Conservation (phyloP, 2,797 vertebrate species). For the Ispidina lecontei region DNA sequence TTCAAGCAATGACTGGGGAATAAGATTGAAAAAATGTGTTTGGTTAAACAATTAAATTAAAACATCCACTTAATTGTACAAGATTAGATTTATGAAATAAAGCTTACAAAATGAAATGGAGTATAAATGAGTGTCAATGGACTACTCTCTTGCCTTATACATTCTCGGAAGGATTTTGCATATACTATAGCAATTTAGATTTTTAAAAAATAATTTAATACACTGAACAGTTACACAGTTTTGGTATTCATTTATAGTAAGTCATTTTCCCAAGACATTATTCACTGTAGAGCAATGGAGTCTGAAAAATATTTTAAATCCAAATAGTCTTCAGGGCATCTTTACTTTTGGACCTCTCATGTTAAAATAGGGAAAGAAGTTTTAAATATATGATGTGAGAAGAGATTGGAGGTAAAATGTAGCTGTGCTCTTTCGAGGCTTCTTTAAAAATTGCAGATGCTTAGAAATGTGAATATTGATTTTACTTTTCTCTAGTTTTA, state of each 20-base stretch:
- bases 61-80: neutral
- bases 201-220: neutral
- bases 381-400: neutral
- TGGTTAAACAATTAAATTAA: slow-evolving; percentile 1
- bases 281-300: neutral
- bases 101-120: neutral
- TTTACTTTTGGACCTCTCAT: neutral
- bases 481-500: neutral
- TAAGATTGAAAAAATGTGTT: neutral
- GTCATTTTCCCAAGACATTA: neutral
- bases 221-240: neutral
- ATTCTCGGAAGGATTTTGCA: neutral
- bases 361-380: neutral
- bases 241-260: neutral
- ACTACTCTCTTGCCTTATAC: neutral
- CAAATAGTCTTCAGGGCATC: neutral
- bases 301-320: neutral
- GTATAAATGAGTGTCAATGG: neutral
- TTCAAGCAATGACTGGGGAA: neutral
- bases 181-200: neutral
- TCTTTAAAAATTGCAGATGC: neutral
- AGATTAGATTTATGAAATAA: neutral
- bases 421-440: neutral
- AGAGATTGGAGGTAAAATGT: neutral
- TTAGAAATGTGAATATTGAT: neutral